Base-by-base conservation (phyloP, 2,888 invertebrate genomes). In the Phyto melanocephala region DNA sequence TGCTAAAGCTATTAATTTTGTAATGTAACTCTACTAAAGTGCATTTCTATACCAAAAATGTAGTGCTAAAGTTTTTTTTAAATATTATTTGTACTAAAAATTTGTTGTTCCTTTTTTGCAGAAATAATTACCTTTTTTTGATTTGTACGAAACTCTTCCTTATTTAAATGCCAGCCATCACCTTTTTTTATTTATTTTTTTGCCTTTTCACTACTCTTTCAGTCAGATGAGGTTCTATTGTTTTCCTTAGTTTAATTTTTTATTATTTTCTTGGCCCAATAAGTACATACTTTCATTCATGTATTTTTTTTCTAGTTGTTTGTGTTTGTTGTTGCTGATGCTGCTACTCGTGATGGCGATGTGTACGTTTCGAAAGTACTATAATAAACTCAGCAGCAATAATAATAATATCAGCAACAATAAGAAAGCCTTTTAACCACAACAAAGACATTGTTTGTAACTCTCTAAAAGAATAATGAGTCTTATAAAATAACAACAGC, bases 401-500 rank as follows among this genome's bases (percentile, higher is more conserved):
- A 24, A 15, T 42, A 24, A 52, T 11, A 40, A 54, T 40, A 11
- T 13, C 37, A 67, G 22, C 67, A 37, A n/a, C n/a, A 37, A 13
- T n/a, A 68, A 47, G 40, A 68, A 54, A 42, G 28, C 11, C 24
- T 42, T 68, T 68, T 42, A 42, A 54, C 37, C 20, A 67, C 40
- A 68, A 54, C 54, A 54, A 54, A 24, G 54, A 24, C 24, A 52
- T 68, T 68, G 67, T 68, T 68, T 24, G 54, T 24, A 54, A 40
- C 15, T 54, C 54, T 68, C 40, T 40, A 54, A 68, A 68, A 28
- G 54, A 68, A 68, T 54, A 68, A 68, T 68, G 40, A 67, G 24
- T 40, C 11, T 52, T 52, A 67, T 20, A 47, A 65, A 37, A 15
- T 6, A 28, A 28, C 50, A 35, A 35, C 22, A 63, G 11, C 10